Evolutionary conservation across 2,113 vertebrate species (phyloP), one percentile per base, ranked within the genome.

Genomic region (Rhabdornis inornatus): DNA sequence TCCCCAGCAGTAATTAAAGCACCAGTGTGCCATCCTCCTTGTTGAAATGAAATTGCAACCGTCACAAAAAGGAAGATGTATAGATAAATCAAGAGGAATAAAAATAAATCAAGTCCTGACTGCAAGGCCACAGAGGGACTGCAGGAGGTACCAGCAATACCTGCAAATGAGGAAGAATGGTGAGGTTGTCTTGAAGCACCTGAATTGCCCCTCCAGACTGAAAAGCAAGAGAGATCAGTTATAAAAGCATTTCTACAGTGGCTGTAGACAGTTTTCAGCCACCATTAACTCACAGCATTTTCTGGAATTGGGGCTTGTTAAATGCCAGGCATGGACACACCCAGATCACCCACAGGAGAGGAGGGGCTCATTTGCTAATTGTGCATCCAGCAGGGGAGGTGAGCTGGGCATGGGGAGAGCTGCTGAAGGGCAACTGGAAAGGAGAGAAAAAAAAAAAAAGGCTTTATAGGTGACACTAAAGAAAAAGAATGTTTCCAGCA

Each of bases 381-480:
- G 69, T 13, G 72, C 47, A 13, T 3, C 0, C 3, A 40, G 52
- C 76, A 33, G 33, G 30, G 40, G 13, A 13, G 11, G 18, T 4
- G 30, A 44, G 35, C 16, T 33, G 89, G 49, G 64, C 56, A 52
- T 0, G 0, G 72, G 33, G 27, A 80, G 27, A 71, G 30, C 80
- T 57, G 6, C 53, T 42, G 44, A 44, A 39, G 19, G 33, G 47
- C 23, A 42, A 2, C 4, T 21, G 33, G 42, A 66, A 83, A 49
- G 39, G 22, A 83, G 24, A 83, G 24, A 40, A 40, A 42, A 42
- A 39, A 55, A 47, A 45, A 45, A 22, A 31, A 40, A 4, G 5
- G 11, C 10, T 81, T 87, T 50, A n/a, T 5, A 69, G 22, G 28
- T 42, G 33, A 72, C 33, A 42, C 17, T 63, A 35, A 76, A 44